Evolutionary conservation across 2,888 invertebrate species (phyloP).

Genomic region (Mimumesa dahlbomi): DNA sequence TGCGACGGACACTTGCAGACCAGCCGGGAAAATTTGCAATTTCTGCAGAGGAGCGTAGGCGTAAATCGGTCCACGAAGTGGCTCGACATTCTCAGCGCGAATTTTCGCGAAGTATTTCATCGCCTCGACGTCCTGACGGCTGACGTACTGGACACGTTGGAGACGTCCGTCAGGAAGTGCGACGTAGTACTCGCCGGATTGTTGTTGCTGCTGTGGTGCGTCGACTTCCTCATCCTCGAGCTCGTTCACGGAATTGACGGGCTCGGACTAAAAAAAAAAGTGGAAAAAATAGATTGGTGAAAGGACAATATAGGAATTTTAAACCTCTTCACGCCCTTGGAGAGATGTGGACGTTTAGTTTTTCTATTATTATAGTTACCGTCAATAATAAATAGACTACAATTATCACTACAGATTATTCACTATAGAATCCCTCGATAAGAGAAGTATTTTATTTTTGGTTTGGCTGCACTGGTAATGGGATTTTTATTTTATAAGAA

Average conservation of each 20-base stretch:
- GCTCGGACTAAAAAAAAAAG: conserved; percentile 62
- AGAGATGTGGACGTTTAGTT: too few relatives aligned
- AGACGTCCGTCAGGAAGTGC: conserved; percentile 84
- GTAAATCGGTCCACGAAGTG: conserved; percentile 84
- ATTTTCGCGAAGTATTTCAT: conserved; percentile 86
- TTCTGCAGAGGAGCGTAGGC: conserved; percentile 79
- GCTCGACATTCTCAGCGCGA: conserved; percentile 84
- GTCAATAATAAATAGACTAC: too few relatives aligned
- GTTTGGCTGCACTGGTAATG: too few relatives aligned
- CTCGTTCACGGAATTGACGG: conserved; percentile 74
- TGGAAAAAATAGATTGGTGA: neutral
- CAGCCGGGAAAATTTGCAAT: conserved; percentile 69
- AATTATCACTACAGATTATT: too few relatives aligned
- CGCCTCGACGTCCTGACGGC: conserved; percentile 81
- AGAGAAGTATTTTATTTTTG: too few relatives aligned
- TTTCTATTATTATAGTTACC: too few relatives aligned
- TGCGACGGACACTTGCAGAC: conserved; percentile 60
- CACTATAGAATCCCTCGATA: too few relatives aligned
- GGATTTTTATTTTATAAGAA: too few relatives aligned
- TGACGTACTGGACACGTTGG: conserved; percentile 84
- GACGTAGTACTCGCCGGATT: conserved; percentile 84
- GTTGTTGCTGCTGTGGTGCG: conserved; percentile 68
- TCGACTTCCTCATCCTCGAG: conserved; percentile 74
- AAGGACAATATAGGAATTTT: too few relatives aligned
- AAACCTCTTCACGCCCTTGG: too few relatives aligned